A percentile compares a stretch with the other conserved stretches of the same genome.
Evolutionary conservation across 2,113 vertebrate genomes (phyloP).

Genomic region (Paracanthobrama guichenoti): DNA sequence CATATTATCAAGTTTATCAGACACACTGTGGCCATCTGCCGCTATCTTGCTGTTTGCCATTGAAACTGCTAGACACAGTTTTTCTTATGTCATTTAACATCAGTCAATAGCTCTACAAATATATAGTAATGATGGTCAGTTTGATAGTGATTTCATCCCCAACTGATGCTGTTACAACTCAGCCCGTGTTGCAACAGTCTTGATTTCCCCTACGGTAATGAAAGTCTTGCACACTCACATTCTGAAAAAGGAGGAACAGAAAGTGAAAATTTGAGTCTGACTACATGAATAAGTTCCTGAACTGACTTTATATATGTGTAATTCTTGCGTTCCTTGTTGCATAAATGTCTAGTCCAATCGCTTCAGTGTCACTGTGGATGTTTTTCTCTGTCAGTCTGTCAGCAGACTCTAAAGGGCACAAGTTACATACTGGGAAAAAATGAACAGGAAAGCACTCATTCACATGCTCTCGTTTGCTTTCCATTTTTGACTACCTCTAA

Average conservation of each 20-base stretch:
- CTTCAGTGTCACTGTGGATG: constrained; percentile 51
- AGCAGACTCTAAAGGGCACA: constrained; percentile 18
- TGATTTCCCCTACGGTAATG: neutral
- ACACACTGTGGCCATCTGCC: neutral
- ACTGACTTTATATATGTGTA: constrained; percentile 7
- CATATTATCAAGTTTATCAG: neutral
- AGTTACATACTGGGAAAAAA: neutral
- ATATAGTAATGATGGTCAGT: neutral
- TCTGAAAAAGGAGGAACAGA: neutral
- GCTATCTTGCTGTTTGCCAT: neutral
- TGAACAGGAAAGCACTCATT: neutral
- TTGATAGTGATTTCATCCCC: neutral
- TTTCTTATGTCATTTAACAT: constrained; percentile 15
- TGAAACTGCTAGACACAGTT: neutral
- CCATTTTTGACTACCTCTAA: neutral
- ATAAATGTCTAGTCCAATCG: constrained; percentile 47
- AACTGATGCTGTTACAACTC: neutral
- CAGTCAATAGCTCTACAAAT: constrained; percentile 1
- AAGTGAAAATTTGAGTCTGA: neutral
- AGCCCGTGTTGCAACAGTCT: neutral
- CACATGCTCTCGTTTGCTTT: no score
- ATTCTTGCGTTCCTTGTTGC: neutral
- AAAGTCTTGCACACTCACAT: neutral
- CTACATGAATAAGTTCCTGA: constrained; percentile 27
- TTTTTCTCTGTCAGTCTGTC: constrained; percentile 47